phyloP scores from a whole-genome alignment of 2,113 vertebrate species.

The Hucho hucho region DNA sequence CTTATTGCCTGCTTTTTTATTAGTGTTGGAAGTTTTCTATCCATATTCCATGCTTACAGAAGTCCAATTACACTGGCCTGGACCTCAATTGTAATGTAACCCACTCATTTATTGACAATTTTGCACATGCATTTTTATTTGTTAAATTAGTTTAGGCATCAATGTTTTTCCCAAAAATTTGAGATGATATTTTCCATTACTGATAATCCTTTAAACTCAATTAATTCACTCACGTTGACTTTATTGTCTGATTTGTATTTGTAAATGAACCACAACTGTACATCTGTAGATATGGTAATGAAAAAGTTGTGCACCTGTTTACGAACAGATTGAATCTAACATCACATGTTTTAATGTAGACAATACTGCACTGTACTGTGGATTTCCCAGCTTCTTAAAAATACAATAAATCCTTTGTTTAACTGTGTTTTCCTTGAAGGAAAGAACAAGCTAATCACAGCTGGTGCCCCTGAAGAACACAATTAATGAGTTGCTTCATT shows the following conservation, averaged over 20 bases:
- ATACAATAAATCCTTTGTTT: conserved; percentile 52
- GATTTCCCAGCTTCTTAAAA: conserved; percentile 48
- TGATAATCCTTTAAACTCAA: too few species aligned
- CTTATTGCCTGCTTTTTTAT: conserved; percentile 27
- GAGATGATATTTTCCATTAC: too few species aligned
- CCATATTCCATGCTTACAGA: too few species aligned
- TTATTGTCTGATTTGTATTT: too few species aligned
- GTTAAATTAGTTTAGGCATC: conserved; percentile 18
- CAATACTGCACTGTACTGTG: conserved; percentile 38
- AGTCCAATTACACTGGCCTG: conserved; percentile 28
- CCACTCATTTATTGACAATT: conserved; percentile 46
- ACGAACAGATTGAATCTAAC: background rate
- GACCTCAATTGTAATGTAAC: conserved; percentile 26
- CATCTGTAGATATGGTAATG: too few species aligned
- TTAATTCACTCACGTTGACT: too few species aligned
- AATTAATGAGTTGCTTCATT: conserved; percentile 72
- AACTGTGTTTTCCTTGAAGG: conserved; percentile 67
- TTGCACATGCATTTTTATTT: conserved; percentile 43
- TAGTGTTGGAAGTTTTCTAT: conserved; percentile 9
- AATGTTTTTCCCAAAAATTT: too few species aligned
- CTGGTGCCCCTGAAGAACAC: conserved; percentile 66
- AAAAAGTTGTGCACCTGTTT: background rate
- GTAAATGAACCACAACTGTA: too few species aligned
- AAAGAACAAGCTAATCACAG: conserved; percentile 70
- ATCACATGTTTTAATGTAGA: conserved; percentile 35